Evolutionary conservation across 2,797 vertebrate genomes (phyloP), one percentile per base, ranked within the genome.

Genomic region (Potorous gilbertii): DNA sequence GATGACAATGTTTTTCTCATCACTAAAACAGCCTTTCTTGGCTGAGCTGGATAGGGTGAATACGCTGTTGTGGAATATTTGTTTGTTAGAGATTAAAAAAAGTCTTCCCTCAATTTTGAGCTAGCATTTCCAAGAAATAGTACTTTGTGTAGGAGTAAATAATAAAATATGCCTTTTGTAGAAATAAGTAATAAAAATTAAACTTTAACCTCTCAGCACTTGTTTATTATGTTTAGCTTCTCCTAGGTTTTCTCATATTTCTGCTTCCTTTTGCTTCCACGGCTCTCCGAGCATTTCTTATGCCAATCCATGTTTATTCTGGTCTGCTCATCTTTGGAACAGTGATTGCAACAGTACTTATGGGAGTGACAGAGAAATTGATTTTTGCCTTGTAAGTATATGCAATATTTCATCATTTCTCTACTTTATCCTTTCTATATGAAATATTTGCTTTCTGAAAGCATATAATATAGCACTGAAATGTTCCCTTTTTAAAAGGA

Each of bases 361-460:
- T 99, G 99, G 99, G 99, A 98, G 98, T 99, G 97, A 99, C 99
- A 54, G 99, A 99, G 98, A 99, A 99, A 97, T 99, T 99, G 46
- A 93, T 99, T 95, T 99, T 99, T 98, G 54, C 95, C 96, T 95
- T 99, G 99, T 99, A 99, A 99, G 99, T 99, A 98, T 97, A 62
- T 46, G 46, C 62, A 92, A 87, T 54, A 27, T 92, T 92, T 95
- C 91, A 54, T 96, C 29, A 94, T 66, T 92, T 31, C 95, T 81
- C 1, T 74, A 96, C 14, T 96, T 97, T 81, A 92, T 40, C 56
- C 92, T 40, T 90, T 91, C 57, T 94, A 92, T 90, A 28, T 91
- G 92, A 95, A 91, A 56, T 89, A 27, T 59, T 98, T 96, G 24
- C 93, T 91, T 93, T 93, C 40, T 95, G 95, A 56, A 96, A 93